Conservation (phyloP, 2,113 vertebrate species). For the Ariopsis seemanni region DNA sequence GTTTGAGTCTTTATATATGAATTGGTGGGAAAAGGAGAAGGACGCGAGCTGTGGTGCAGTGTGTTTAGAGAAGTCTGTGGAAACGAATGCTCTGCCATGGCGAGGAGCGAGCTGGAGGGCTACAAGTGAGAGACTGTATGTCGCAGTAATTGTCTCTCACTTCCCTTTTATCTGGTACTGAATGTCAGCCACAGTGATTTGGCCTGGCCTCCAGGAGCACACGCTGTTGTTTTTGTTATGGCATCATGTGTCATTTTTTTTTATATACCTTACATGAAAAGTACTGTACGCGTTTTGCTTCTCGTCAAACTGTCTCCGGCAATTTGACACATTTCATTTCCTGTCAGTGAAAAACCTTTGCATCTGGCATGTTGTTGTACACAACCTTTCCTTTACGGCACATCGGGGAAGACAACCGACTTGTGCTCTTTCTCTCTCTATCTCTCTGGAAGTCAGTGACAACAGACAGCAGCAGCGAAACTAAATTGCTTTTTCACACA, state of each 20-base stretch:
- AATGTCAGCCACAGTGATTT: not conserved
- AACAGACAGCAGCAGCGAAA: not conserved
- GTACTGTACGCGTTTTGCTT: not conserved
- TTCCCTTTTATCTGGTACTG: not conserved
- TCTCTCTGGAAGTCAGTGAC: not conserved
- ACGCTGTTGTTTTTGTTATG: not conserved
- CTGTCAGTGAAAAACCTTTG: constrained; percentile 7
- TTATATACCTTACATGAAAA: not conserved
- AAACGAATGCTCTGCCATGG: not conserved
- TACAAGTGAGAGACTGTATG: not conserved
- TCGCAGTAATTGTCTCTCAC: constrained; percentile 10
- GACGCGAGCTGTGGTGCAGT: not conserved
- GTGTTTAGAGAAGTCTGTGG: not conserved
- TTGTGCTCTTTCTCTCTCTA: not conserved
- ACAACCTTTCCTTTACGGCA: constrained; percentile 10
- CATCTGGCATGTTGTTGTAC: constrained; percentile 10
- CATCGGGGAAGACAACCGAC: constrained; percentile 5
- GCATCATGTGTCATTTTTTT: not conserved
- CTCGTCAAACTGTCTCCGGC: not conserved
- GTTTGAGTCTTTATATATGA: not conserved
- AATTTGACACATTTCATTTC: constrained; percentile 27
- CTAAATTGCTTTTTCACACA: not conserved
- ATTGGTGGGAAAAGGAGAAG: not conserved
- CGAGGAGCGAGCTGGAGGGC: not conserved
- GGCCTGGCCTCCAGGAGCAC: not conserved